Base-by-base conservation (phyloP, 1,140 invertebrate genomes). In the Latrodectus geometricus region DNA sequence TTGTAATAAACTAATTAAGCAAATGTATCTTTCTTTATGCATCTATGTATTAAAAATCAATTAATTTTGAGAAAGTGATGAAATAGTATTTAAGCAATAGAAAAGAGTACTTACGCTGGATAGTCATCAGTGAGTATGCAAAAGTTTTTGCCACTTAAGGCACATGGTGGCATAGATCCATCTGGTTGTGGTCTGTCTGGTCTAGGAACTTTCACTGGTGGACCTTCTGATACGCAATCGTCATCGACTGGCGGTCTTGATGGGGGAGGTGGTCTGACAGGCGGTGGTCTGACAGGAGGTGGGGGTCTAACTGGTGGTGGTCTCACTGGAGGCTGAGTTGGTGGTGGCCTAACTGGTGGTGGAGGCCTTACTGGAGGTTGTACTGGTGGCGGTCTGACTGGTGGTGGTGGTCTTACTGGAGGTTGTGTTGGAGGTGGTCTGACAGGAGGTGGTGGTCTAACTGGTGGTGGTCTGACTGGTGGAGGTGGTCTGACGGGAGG, bases 51-150 rank as follows among this genome's bases (percentile, higher is more conserved):
- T 35, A 35, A 1, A n/a, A 35, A 35, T 35, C 2, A 3, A 5
- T 35, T 35, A 3, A 35, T 35, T 35, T 35, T 35, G 5, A 3
- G 5, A 5, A 35, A 35, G 5, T 35, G 5, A 35, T 35, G 35
- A 35, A 35, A 35, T 35, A 35, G 1, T 35, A 35, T 5, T 5
- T 35, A 35, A 35, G 35, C 35, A 35, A 35, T 35, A 5, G 35
- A 35, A 35, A 35, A 35, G 35, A 73, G 2, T 77, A 89, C 88
- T 89, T 87, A 89, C 89, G 78, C 87, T 17, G 89, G 89, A 72
- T 89, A 89, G 72, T 89, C 89, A 20, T 89, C 89, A 7, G 89
- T 89, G 8, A 89, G 75, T 49, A 89, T 88, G 72, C 89, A 89
- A 74, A 89, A 89, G 66, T 89, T 89, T 50, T 80, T 84, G 52